Conservation (phyloP, 2,797 vertebrate genomes). For the Sphenodon punctatus region DNA sequence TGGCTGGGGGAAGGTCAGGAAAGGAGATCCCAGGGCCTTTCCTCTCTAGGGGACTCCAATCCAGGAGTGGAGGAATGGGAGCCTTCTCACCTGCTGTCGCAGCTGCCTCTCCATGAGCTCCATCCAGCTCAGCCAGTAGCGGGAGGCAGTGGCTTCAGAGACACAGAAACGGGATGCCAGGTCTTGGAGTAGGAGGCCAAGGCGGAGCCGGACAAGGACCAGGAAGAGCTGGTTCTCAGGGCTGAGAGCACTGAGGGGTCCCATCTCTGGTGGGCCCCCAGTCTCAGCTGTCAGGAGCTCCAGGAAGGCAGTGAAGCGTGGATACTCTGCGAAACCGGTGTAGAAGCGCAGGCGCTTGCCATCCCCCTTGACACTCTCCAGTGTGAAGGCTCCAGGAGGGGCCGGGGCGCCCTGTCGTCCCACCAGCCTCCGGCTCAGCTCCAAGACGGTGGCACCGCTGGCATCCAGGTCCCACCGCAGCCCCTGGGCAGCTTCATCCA, state of each 20-base stretch:
- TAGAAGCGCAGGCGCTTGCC: constrained; percentile 55
- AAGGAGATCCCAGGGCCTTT: too few relatives aligned
- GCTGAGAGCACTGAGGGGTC: constrained; percentile 27
- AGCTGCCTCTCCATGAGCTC: constrained; percentile 32
- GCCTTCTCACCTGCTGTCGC: constrained; percentile 49
- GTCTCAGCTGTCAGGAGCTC: constrained; percentile 40
- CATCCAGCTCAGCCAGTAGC: constrained; percentile 58
- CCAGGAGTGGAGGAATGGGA: neutral
- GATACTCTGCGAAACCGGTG: constrained; percentile 43
- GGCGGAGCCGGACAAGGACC: constrained; percentile 48
- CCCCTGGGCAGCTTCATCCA: neutral
- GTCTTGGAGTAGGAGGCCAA: constrained; percentile 59
- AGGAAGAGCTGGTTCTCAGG: constrained; percentile 59
- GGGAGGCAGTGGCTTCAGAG: constrained; percentile 48
- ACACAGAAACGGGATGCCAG: constrained; percentile 53
- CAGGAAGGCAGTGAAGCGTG: constrained; percentile 41
- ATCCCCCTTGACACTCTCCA: constrained; percentile 2
- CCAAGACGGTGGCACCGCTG: constrained; percentile 21
- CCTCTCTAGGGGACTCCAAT: too few relatives aligned
- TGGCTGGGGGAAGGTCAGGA: too few relatives aligned
- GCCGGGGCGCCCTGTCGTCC: neutral
- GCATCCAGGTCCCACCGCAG: constrained; percentile 8
- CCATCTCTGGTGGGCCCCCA: neutral
- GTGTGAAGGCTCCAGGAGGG: neutral
- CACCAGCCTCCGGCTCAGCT: constrained; percentile 27